phyloP scores from a whole-genome alignment of 2,797 vertebrate species.

The Sternotherus odoratus region DNA sequence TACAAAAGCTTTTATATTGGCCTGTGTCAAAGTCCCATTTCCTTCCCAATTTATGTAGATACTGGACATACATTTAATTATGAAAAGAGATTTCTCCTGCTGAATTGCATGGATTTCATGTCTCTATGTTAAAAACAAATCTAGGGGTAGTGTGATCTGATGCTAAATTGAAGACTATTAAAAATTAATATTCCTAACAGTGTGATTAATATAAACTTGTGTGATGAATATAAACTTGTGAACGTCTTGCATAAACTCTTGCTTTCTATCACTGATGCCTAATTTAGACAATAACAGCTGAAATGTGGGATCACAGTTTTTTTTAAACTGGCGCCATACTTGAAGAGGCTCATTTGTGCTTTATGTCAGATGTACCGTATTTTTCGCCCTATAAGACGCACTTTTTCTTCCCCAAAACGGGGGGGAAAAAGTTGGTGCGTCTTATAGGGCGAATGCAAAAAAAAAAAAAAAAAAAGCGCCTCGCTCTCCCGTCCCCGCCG shows the following conservation, averaged over 20 bases:
- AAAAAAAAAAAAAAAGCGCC: too few species aligned
- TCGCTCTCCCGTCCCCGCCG: too few species aligned
- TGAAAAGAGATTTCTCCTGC: neutral
- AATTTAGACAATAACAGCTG: neutral
- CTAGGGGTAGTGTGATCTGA: neutral
- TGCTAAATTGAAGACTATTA: neutral
- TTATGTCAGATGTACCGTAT: neutral
- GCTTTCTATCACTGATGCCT: neutral
- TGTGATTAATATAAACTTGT: neutral
- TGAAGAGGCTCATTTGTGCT: neutral
- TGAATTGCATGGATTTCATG: neutral
- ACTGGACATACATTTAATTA: neutral
- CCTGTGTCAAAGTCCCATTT: neutral
- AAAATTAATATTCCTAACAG: neutral
- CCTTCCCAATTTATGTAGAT: neutral
- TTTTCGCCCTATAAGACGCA: too few species aligned
- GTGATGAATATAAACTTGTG: neutral
- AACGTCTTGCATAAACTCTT: neutral
- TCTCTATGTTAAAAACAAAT: neutral
- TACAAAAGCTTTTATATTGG: neutral
- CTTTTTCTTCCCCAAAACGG: too few species aligned
- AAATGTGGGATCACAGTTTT: neutral
- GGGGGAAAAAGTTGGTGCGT: too few species aligned
- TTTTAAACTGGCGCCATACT: neutral
- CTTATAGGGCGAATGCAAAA: too few species aligned